Base-by-base conservation (phyloP, 2,113 vertebrate species). In the Panthera tigris region DNA sequence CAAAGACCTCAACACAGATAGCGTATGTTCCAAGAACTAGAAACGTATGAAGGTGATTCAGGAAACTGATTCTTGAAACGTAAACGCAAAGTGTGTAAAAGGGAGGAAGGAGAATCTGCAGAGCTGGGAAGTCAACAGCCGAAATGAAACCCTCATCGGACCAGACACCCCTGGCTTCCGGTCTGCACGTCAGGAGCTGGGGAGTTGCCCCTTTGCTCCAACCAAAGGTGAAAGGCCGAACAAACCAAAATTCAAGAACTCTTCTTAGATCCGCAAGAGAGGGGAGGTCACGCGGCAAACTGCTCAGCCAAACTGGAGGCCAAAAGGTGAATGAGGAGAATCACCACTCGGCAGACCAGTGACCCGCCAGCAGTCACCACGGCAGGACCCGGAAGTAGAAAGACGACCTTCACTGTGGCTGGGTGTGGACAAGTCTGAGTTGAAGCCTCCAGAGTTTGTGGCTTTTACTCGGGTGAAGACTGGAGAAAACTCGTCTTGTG, bases 321-420 rank as follows among this genome's bases (percentile, higher is more conserved):
- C n/a, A 10, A 27, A 1, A 18, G 14, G 65, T 4, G 3, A 2
- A 10, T 3, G 15, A 1, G 4, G 63, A 25, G 66, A 12, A 41
- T 15, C 65, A 2, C 45, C 1, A 7, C 39, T 2, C 4, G 5
- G 15, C n/a, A 10, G 15, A 1, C 9, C 81, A 4, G 25, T 6
- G 2, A 12, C 27, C 81, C 41, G 1, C 39, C 29, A 9, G 63
- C 82, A 31, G 81, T 5, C 41, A 11, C 78, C 12, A 1, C 41
- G 2, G 0, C 13, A 3, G 48, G 45, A 18, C 13, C 33, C 48
- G 4, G 33, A 0, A 2, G 45, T 1, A 15, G 81, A 83, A 27
- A 31, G 81, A 39, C 7, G 7, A 5, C 12, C 80, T 39, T 8
- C 23, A 25, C 36, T 14, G 13, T 11, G 36, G 5, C 82, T 48